A percentile compares a stretch with the other conserved stretches of the same genome.
Evolutionary conservation across 2,113 vertebrate species (phyloP).

Genomic region (Lasiurus cinereus): DNA sequence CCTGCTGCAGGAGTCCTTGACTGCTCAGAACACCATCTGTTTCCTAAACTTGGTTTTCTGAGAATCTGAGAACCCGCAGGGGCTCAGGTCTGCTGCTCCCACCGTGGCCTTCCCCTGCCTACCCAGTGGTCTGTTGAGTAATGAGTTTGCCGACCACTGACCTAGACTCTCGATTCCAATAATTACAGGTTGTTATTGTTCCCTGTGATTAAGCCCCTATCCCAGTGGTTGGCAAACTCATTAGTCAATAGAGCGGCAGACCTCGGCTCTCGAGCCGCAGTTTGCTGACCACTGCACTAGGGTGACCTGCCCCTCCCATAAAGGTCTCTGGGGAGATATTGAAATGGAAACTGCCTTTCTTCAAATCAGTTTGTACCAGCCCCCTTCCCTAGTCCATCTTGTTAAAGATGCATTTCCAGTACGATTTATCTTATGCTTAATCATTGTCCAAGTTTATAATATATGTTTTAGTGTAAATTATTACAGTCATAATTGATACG

Average conservation of each 20-base stretch:
- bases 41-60: neutral
- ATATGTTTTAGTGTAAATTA: neutral
- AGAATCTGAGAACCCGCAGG: neutral
- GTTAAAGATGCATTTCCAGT: neutral
- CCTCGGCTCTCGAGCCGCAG: no score
- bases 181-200: no score
- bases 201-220: no score
- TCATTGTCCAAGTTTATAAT: neutral
- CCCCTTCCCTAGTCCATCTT: neutral
- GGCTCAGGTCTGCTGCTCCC: neutral
- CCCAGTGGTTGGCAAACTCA: no score
- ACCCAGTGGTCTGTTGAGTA: no score
- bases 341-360: neutral
- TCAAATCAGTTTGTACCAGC: neutral
- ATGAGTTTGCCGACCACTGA: no score
- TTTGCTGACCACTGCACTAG: neutral
- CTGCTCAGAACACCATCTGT: neutral
- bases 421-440: neutral
- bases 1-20: neutral
- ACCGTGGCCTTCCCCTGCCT: neutral
- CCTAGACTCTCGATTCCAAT: no score
- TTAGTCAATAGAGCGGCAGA: no score
- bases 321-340: neutral
- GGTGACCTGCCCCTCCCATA: neutral
- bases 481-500: neutral